Percentiles rank a stretch among this genome's conserved stretches.
Evolutionary conservation across 2,888 invertebrate species (phyloP).

Genomic region (Oligia fasciuncula): DNA sequence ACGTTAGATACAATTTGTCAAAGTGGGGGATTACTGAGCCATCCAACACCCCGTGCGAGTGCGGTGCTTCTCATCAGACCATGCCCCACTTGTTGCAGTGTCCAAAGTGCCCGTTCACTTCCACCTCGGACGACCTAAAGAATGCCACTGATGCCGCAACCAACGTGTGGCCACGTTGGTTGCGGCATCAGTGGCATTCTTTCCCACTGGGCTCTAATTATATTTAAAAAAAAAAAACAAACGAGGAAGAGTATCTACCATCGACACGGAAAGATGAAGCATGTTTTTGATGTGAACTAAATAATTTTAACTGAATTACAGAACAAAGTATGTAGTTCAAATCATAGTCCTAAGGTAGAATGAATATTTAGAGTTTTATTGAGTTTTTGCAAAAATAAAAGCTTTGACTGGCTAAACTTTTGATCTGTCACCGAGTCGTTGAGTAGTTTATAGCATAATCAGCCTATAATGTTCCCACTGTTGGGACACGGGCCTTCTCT

Average conservation of each 20-base stretch:
- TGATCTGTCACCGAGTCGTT: too few species aligned
- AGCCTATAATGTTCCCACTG: too few species aligned
- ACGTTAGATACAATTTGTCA: not conserved
- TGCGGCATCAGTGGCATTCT: too few species aligned
- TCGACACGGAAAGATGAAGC: not conserved
- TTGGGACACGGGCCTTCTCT: not conserved
- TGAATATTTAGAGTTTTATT: not conserved
- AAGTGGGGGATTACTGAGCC: not conserved
- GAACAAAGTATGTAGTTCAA: not conserved
- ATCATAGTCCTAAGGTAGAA: not conserved
- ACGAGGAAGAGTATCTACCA: too few species aligned
- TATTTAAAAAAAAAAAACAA: too few species aligned
- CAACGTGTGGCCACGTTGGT: not conserved
- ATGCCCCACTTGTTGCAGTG: not conserved
- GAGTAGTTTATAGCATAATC: too few species aligned
- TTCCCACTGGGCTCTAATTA: too few species aligned
- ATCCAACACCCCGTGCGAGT: not conserved
- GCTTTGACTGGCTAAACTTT: not conserved
- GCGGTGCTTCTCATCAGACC: not conserved
- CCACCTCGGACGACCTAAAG: not conserved
- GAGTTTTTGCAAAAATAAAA: not conserved
- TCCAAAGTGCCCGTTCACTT: not conserved
- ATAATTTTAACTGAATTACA: not conserved
- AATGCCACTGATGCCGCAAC: not conserved
- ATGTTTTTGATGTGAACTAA: not conserved